Evolutionary conservation across 1,140 invertebrate genomes (phyloP), one percentile per base, ranked within the genome.

Genomic region (Eumeta japonica): DNA sequence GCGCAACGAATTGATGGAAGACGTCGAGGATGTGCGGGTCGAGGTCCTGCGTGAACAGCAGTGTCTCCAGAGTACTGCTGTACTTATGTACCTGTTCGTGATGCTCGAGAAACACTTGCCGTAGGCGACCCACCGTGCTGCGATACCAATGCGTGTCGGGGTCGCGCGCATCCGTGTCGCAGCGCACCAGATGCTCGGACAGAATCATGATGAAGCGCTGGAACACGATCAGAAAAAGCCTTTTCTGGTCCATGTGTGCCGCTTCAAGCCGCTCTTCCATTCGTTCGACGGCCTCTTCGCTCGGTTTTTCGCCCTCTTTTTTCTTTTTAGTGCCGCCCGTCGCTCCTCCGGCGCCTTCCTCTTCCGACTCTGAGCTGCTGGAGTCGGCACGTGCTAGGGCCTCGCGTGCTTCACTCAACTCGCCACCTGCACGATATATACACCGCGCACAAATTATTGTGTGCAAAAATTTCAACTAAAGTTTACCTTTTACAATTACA

Each of bases 151-250:
- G 84, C n/a, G 92, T 97, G 61, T 92, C 90, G 56, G 89, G 94
- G 67, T 96, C 92, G 45, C 87, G 82, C 11, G 88, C 90, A 74
- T 97, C 92, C 2, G 92, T 92, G 64, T 98, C 94, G 67, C 90
- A 94, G 20, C 87, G 80, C 17, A 94, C 89, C 46, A 98, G 81
- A 79, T 98, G 94, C 72, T 98, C 95, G 0, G 94, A 96, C 31
- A 99, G 79, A 48, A 97, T 93, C 89, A 98, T 97, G 43, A 98
- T 98, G 72, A 99, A 98, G 46, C 95, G 81, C 85, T 97, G 94
- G 71, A 98, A 97, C 53, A 98, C 92, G 61, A 98, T 97, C 7
- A 98, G 82, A 60, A 98, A 98, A 12, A 98, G 76, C 73, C 95
- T 93, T 74, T 98, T 98, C 65, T 97, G 93, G 73, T 97, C 93